Percentiles rank a stretch among this genome's conserved stretches.
phyloP scores from a whole-genome alignment of 2,797 vertebrate species.

The Macrochelys suwanniensis region DNA sequence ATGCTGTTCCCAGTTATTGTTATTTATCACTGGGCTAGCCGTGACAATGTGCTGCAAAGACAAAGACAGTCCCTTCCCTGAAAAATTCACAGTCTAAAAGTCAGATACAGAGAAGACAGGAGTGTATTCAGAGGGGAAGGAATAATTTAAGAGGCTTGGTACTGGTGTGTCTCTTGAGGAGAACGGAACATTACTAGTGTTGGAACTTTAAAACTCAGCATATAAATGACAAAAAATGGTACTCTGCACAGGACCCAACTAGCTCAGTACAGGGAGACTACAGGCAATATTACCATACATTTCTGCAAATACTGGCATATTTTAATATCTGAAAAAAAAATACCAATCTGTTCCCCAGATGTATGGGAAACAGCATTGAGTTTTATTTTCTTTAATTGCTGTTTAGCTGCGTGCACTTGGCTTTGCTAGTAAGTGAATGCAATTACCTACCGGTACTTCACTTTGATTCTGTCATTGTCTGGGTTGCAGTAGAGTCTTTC shows the following conservation, averaged over 20 bases:
- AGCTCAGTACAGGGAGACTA: not conserved
- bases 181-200: not conserved
- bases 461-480: slow-evolving; percentile 95
- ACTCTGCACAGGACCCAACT: not conserved
- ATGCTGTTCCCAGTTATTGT: not conserved
- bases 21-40: not conserved
- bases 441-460: slow-evolving; percentile 94
- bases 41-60: not conserved
- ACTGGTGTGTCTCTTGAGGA: not conserved
- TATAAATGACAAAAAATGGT: not conserved
- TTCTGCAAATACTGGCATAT: not conserved
- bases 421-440: not conserved
- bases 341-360: not conserved
- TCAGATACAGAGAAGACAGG: not conserved
- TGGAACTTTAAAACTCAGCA: not conserved
- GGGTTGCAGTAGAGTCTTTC: slow-evolving; percentile 99
- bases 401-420: not conserved
- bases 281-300: not conserved
- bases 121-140: not conserved
- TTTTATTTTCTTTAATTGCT: rapidly evolving
- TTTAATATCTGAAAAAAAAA: not conserved
- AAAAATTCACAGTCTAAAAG: not conserved
- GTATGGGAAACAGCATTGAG: not conserved
- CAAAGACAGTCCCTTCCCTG: not conserved
- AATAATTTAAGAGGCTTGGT: not conserved